Base-by-base conservation (phyloP, 1,140 invertebrate species). In the Pygmarrhopalites habei region DNA sequence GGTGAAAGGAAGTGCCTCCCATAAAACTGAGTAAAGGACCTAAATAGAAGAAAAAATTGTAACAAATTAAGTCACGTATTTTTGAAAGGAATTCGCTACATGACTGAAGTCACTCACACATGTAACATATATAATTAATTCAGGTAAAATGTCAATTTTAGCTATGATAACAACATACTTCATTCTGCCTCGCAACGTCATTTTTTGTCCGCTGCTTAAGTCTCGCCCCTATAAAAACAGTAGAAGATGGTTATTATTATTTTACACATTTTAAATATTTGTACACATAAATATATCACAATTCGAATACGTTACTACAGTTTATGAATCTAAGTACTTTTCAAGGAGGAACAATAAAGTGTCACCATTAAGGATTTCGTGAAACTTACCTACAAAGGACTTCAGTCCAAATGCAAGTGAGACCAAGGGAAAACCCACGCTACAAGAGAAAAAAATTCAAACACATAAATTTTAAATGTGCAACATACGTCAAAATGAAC, bases 361-460 rank as follows among this genome's bases (percentile, higher is more conserved):
- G 39, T 12, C 39, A 41, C 39, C n/a, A n/a, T n/a, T n/a, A n/a
- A n/a, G n/a, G n/a, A n/a, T n/a, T n/a, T n/a, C n/a, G n/a, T n/a
- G n/a, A n/a, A n/a, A n/a, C n/a, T n/a, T n/a, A n/a, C n/a, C n/a
- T n/a, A n/a, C n/a, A n/a, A 64, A 68, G 39, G 62, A 65, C 57
- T 70, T 70, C 19, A 70, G 59, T 53, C 62, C 68, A 63, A 70
- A 70, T 56, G 65, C 68, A 65, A 70, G 65, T 67, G 68, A 70
- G 68, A 70, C 68, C 65, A 70, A 64, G 32, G 68, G 68, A 52
- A 70, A 67, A n/a, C 68, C 68, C 53, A 70, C 65, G 58, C 68
- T 70, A 43, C 7, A 63, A 29, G n/a, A n/a, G n/a, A n/a, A n/a
- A n/a, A n/a, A 12, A 49, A 49, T 49, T 21, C 7, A 12, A 12